Evolutionary conservation across 2,888 invertebrate genomes (phyloP).

Genomic region (Diogma glabrata): DNA sequence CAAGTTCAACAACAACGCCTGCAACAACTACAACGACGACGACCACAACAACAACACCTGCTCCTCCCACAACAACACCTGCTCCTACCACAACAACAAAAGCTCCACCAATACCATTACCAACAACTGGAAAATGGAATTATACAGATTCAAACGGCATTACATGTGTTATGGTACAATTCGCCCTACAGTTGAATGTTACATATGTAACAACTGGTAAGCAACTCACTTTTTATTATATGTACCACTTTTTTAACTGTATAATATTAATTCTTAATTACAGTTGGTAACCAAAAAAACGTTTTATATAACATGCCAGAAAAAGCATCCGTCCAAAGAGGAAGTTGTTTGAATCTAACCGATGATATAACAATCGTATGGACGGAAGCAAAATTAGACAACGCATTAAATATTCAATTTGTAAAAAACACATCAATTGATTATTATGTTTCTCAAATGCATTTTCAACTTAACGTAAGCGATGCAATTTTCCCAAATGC

Average conservation of each 20-base stretch:
- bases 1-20: too few relatives aligned
- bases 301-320: slow-evolving; percentile 38
- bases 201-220: slow-evolving; percentile 31
- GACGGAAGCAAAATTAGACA: too few relatives aligned
- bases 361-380: slow-evolving; percentile 34
- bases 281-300: slow-evolving; percentile 26
- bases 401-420: too few relatives aligned
- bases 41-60: too few relatives aligned
- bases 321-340: slow-evolving; percentile 29
- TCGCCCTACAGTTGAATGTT: slow-evolving; percentile 54
- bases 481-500: too few relatives aligned
- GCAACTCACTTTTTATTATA: slow-evolving; percentile 9
- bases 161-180: slow-evolving; percentile 52
- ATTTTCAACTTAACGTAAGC: too few relatives aligned
- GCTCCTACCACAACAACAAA: too few relatives aligned
- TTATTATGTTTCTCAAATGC: slow-evolving; percentile 18
- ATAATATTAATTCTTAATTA: slow-evolving; percentile 20
- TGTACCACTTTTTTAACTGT: neutral
- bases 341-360: slow-evolving; percentile 32
- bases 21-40: too few relatives aligned
- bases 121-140: slow-evolving; percentile 40
- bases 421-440: slow-evolving; percentile 26
- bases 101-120: slow-evolving; percentile 17
- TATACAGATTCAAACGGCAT: slow-evolving; percentile 36
- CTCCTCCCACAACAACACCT: too few relatives aligned